phyloP scores from a whole-genome alignment of 2,888 invertebrate species.

The Tubiluchus corallicola region DNA sequence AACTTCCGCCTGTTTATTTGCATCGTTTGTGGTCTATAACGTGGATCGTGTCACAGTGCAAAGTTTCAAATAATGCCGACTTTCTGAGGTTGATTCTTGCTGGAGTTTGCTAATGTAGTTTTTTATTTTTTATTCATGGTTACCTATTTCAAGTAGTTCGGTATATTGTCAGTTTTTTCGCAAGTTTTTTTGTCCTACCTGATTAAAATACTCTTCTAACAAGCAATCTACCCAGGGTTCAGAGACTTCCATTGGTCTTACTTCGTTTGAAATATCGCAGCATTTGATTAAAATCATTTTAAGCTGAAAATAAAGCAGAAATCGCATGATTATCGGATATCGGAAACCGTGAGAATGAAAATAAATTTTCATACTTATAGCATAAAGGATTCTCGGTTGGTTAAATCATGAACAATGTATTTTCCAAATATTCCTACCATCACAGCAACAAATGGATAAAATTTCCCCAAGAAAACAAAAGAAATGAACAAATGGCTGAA shows the following conservation, averaged over 20 bases:
- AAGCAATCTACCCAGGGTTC: slow-evolving; percentile 32
- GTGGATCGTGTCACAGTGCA: no score
- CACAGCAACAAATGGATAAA: background rate
- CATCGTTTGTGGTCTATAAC: no score
- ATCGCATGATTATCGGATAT: background rate
- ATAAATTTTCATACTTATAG: background rate
- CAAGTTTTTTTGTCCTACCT: no score
- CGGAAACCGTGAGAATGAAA: background rate
- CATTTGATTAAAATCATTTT: slow-evolving; percentile 32
- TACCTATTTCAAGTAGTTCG: no score
- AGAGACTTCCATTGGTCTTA: slow-evolving; percentile 29
- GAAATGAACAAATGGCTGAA: background rate
- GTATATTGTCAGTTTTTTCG: no score
- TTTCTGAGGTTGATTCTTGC: no score
- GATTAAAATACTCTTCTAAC: slow-evolving; percentile 31
- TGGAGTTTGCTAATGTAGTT: no score
- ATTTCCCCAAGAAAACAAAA: background rate
- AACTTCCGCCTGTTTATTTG: no score
- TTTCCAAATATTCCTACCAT: no score
- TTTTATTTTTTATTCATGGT: no score
- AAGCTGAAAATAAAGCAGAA: slow-evolving; percentile 17
- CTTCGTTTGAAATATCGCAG: slow-evolving; percentile 32
- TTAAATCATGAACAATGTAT: background rate
- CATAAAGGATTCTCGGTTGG: background rate
- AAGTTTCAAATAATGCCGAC: no score